phyloP scores from a whole-genome alignment of 2,113 vertebrate species.

The Nyctibius bracteatus region DNA sequence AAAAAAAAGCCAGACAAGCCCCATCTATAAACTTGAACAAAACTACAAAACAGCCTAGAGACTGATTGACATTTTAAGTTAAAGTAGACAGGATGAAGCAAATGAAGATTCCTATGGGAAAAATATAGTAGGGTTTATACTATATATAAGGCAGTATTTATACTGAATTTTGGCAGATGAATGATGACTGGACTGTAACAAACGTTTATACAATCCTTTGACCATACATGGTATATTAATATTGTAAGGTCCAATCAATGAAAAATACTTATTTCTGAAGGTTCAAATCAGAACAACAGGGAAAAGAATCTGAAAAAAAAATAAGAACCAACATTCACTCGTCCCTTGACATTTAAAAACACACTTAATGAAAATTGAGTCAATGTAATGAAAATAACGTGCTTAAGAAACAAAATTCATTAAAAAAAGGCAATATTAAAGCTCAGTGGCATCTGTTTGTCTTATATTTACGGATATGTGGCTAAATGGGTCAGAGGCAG shows the following conservation, averaged over 20 bases:
- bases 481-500: slow-evolving; percentile 7
- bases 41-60: neutral
- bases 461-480: neutral
- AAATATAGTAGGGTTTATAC: neutral
- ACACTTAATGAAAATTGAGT: neutral
- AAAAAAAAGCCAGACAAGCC: neutral
- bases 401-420: neutral
- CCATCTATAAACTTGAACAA: neutral
- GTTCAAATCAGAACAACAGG: neutral
- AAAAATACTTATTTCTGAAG: neutral
- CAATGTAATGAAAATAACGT: neutral
- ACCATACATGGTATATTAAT: neutral
- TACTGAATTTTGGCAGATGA: neutral
- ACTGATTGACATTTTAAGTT: neutral
- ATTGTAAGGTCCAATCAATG: neutral
- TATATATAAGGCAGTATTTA: neutral
- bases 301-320: neutral
- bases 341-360: neutral
- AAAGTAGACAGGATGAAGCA: neutral
- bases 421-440: neutral
- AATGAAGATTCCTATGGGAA: neutral
- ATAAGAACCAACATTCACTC: neutral
- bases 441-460: neutral
- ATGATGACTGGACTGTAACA: neutral
- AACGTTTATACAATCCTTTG: neutral